Percentiles rank a stretch among this genome's conserved stretches.
phyloP scores from a whole-genome alignment of 1,140 invertebrate species.

The Fopius arisanus region DNA sequence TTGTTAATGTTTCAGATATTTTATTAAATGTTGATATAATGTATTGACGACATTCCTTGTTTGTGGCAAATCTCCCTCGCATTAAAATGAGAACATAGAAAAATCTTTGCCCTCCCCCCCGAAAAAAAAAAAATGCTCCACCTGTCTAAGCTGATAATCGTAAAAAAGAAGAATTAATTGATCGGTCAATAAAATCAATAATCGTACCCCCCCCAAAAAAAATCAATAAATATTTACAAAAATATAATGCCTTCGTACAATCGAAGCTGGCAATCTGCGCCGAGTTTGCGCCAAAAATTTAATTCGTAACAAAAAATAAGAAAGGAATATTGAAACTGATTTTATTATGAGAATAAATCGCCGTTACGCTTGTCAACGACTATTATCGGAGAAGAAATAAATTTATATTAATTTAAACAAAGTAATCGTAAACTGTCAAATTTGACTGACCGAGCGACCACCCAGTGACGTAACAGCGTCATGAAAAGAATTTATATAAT shows the following conservation, averaged over 20 bases:
- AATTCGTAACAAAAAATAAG: slow-evolving; percentile 17
- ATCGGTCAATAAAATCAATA: slow-evolving; percentile 42
- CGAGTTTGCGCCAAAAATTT: slow-evolving; percentile 30
- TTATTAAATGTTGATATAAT: slow-evolving; percentile 65
- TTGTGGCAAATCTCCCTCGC: slow-evolving; percentile 49
- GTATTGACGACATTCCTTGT: slow-evolving; percentile 62
- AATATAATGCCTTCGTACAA: slow-evolving; percentile 45
- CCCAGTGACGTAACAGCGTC: background rate
- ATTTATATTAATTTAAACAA: slow-evolving; percentile 3
- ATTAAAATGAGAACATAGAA: background rate
- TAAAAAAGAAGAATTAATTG: slow-evolving; percentile 36
- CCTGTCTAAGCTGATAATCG: slow-evolving; percentile 43
- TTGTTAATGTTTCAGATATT: slow-evolving; percentile 65
- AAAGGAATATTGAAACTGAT: slow-evolving; percentile 25
- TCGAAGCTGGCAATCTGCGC: slow-evolving; percentile 42
- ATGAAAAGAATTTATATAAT: slow-evolving; percentile 12
- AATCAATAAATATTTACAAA: slow-evolving; percentile 22
- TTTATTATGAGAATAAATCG: slow-evolving; percentile 30
- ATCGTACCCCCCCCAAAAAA: slow-evolving; percentile 22
- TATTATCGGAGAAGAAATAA: slow-evolving; percentile 23
- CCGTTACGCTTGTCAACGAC: slow-evolving; percentile 37
- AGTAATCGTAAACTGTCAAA: slow-evolving; percentile 20
- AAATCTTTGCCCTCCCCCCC: background rate
- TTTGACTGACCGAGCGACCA: slow-evolving; percentile 24
- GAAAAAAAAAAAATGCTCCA: slow-evolving; percentile 40